Evolutionary conservation across 2,113 vertebrate genomes (phyloP), one percentile per base, ranked within the genome.

Genomic region (Calyptommatus sinebrachiatus): DNA sequence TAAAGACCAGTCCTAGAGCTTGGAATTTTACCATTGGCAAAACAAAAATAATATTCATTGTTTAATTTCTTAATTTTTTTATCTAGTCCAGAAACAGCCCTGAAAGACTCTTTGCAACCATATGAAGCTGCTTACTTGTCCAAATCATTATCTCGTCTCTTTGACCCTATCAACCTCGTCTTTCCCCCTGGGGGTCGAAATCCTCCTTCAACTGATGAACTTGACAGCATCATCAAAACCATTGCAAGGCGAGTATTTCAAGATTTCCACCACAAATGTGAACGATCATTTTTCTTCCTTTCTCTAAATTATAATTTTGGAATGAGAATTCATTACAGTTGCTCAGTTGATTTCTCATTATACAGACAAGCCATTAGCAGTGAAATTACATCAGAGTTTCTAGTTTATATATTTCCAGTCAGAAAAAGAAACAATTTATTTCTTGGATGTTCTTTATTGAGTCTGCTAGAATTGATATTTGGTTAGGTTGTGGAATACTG

Each of bases 81-180:
- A 74, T 16, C 8, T 81, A 99, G 98, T 89, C 97, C 97, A 84
- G 98, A 99, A 93, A 98, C 96, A 78, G 96, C 96, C 57, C 94
- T 99, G 88, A 99, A 99, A 92, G 95, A 94, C 84, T 99, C 97
- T 4, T 93, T 99, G 29, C 97, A 97, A 91, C 94, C 94, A 0
- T 99, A 97, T 26, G 97, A 99, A 93, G 95, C 97, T 22, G 98
- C 98, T 35, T 99, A 99, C 90, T 94, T 99, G 21, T 99, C 98
- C 88, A 99, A 99, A 91, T 99, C 98, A 8, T 94, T 99, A 48
- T 99, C 98, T 12, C 96, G 98, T 10, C 96, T 99, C 48, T 99
- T 99, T 79, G 98, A 99, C 86, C 98, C 98, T 31, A 98, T 99
- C 94, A 99, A 99, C 89, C 96, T 99, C 4, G 97, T 99, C 76